These are phyloP conservation scores for Amphimallon solstitiale DNA, from an alignment of 2,888 invertebrate species.

Conservation along the genomic window DNA sequence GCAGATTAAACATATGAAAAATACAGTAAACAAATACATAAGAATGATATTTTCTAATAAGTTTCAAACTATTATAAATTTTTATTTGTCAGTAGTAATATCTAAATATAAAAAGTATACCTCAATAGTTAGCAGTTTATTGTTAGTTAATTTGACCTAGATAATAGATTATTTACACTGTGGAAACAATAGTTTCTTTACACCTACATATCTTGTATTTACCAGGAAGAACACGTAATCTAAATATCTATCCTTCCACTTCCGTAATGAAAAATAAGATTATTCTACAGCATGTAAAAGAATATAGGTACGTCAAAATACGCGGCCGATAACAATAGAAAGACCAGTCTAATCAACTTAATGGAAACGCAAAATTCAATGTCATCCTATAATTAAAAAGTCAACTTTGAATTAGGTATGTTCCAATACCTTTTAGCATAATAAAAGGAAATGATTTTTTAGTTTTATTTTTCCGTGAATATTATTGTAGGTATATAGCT, in stretches of 20 bases:
- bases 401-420: neutral
- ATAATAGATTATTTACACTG: too few relatives aligned
- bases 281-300: neutral
- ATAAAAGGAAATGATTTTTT: neutral
- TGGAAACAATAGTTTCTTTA: too few relatives aligned
- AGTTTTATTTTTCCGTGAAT: neutral
- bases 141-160: too few relatives aligned
- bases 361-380: slow-evolving; percentile 18
- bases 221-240: neutral
- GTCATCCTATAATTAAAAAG: slow-evolving; percentile 33
- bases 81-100: too few relatives aligned
- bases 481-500: too few relatives aligned
- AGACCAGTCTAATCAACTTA: slow-evolving; percentile 18
- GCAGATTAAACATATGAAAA: too few relatives aligned
- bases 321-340: slow-evolving; percentile 15
- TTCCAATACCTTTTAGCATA: slow-evolving; percentile 14
- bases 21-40: too few relatives aligned
- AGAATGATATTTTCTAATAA: too few relatives aligned
- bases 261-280: slow-evolving; percentile 30
- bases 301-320: slow-evolving; percentile 8
- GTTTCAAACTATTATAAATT: too few relatives aligned
- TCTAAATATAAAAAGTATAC: too few relatives aligned
- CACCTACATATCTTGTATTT: neutral
- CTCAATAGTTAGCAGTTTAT: too few relatives aligned
- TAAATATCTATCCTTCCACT: neutral